Evolutionary conservation across 1,140 invertebrate species (phyloP), one percentile per base, ranked within the genome.

Genomic region (Watersipora subatra): DNA sequence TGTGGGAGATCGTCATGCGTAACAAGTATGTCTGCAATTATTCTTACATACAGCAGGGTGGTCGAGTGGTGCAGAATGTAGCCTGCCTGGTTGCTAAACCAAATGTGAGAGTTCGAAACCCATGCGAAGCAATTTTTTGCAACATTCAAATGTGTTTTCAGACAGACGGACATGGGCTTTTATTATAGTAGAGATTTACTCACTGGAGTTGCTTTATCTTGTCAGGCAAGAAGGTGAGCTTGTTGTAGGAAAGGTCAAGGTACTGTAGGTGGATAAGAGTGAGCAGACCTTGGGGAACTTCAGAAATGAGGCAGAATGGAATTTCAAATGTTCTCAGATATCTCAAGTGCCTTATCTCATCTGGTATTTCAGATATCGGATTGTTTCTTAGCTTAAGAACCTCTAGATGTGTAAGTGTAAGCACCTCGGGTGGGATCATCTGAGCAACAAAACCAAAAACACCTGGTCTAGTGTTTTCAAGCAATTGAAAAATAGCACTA

Each of bases 301-400:
- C 69, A 28, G 73, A 70, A 17, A 80, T 66, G 15, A 78, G 71
- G 69, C 76, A 78, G 67, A 77, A 79, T 1, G 76, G 75, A 2
- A 73, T 71, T 1, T 74, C 73, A 15, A 80, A 67, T 0, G 74
- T 71, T 27, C 69, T 64, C 0, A 80, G 70, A 57, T 74, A 74
- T 56, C 69, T 69, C 19, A 80, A 67, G 3, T 67, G 69, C 20
- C 67, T 61, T 17, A 80, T 77, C 61, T 75, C 73, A 7, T 67
- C 62, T 12, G 78, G 74, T 3, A 80, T 63, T n/a, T 76, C 74
- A 30, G 3, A 22, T 34, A 80, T 69, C 1, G 78, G 78, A 66
- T 80, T 80, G 63, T 79, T 75, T 20, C 77, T 62, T 26, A 78
- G 64, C 63, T 78, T 78, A 28, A 80, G 62, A 25, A 73, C 70